phyloP scores from a whole-genome alignment of 2,113 vertebrate species.

The Lagopus muta region DNA sequence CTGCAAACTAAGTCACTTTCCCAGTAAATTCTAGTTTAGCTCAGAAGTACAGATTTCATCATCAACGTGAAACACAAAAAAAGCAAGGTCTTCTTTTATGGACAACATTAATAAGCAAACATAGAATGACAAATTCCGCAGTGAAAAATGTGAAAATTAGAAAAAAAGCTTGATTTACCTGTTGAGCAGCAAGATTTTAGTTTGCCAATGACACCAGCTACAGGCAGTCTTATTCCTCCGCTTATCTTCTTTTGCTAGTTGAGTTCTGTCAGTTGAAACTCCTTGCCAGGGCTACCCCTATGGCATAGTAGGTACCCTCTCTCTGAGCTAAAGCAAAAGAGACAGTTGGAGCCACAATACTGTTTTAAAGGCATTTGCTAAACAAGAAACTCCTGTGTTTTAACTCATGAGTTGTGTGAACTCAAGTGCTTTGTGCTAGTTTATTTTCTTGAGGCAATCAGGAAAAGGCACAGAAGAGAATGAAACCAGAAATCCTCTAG shows the following conservation, averaged over 20 bases:
- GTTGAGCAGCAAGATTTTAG: background rate
- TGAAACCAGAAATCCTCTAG: background rate
- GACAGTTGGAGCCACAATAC: background rate
- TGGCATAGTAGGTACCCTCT: background rate
- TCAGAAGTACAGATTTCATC: background rate
- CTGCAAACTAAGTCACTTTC: background rate
- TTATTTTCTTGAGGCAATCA: background rate
- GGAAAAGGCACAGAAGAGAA: background rate
- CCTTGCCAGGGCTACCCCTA: background rate
- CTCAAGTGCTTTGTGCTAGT: background rate
- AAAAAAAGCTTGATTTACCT: slow-evolving; percentile 2
- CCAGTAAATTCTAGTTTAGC: background rate
- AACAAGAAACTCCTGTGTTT: background rate
- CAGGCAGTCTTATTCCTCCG: background rate
- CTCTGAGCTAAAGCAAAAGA: background rate
- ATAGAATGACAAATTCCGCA: background rate
- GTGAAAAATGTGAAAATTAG: background rate
- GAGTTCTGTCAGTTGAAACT: background rate
- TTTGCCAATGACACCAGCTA: background rate
- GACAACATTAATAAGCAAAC: background rate
- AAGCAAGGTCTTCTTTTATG: background rate
- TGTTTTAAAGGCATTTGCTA: background rate
- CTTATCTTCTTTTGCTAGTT: background rate
- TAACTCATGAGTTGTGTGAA: background rate
- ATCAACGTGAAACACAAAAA: background rate